These are phyloP conservation scores for Stenodema calcarata DNA, from an alignment of 2,888 invertebrate genomes.

Conservation along the genomic window DNA sequence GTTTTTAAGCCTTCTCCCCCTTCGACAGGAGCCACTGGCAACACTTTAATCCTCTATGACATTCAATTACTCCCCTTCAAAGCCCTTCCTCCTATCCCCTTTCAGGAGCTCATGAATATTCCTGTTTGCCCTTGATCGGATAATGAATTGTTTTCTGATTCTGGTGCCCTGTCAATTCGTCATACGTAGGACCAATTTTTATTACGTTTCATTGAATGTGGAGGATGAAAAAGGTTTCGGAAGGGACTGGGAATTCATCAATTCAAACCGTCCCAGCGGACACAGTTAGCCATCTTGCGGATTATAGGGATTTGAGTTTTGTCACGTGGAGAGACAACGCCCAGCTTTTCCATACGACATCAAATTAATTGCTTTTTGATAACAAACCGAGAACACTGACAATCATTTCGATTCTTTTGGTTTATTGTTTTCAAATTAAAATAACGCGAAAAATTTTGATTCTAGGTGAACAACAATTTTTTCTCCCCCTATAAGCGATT, in stretches of 20 bases:
- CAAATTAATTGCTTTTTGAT: no score
- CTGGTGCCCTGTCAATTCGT: neutral
- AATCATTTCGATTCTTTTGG: no score
- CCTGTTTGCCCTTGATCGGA: slow-evolving; percentile 31
- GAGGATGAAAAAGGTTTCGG: neutral
- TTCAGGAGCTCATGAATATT: slow-evolving; percentile 27
- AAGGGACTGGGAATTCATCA: neutral
- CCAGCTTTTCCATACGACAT: no score
- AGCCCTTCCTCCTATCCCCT: neutral
- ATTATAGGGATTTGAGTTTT: no score
- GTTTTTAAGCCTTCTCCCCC: neutral
- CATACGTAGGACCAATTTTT: neutral
- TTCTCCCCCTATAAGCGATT: no score
- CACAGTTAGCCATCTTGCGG: no score
- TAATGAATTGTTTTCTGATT: slow-evolving; percentile 31
- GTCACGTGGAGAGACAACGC: no score
- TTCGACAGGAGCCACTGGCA: neutral
- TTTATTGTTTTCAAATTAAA: no score
- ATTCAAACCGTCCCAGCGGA: neutral
- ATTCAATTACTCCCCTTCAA: slow-evolving; percentile 31
- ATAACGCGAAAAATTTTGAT: no score
- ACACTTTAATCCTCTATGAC: slow-evolving; percentile 24
- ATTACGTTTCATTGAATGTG: neutral
- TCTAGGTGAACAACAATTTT: no score
- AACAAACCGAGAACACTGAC: no score